phyloP scores from a whole-genome alignment of 1,140 invertebrate genomes.

The Diorhabda elongata region DNA sequence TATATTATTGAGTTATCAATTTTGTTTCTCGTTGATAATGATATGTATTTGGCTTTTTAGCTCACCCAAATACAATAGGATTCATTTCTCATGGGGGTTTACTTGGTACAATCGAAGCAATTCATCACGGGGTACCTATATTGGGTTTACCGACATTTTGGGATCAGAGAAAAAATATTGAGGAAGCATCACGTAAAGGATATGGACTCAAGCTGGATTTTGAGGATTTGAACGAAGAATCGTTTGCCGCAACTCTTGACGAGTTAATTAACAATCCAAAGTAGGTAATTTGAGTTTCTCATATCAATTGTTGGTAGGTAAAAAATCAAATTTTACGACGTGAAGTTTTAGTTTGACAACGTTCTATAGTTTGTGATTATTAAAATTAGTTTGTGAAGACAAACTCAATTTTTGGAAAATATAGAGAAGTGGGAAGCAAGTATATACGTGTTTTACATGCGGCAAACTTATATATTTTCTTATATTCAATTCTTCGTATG shows the following conservation, averaged over 20 bases:
- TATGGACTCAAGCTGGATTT: slow-evolving; percentile 46
- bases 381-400: no score
- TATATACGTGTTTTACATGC: no score
- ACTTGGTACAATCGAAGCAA: slow-evolving; percentile 64
- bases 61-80: slow-evolving; percentile 28
- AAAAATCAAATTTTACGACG: no score
- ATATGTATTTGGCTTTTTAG: slow-evolving; percentile 8
- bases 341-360: no score
- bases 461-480: no score
- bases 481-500: no score
- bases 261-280: slow-evolving; percentile 20
- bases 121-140: slow-evolving; percentile 66
- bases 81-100: slow-evolving; percentile 49
- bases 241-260: slow-evolving; percentile 15
- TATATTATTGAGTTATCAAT: neutral
- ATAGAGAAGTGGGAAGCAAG: no score
- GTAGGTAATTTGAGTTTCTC: slow-evolving; percentile 3
- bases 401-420: no score
- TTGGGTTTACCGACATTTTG: slow-evolving; percentile 65
- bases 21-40: neutral
- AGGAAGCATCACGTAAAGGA: slow-evolving; percentile 47
- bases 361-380: no score
- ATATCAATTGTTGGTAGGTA: no score
- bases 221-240: slow-evolving; percentile 32
- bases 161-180: slow-evolving; percentile 59